Conservation (phyloP, 1,140 invertebrate species). For the Ylistrum balloti region DNA sequence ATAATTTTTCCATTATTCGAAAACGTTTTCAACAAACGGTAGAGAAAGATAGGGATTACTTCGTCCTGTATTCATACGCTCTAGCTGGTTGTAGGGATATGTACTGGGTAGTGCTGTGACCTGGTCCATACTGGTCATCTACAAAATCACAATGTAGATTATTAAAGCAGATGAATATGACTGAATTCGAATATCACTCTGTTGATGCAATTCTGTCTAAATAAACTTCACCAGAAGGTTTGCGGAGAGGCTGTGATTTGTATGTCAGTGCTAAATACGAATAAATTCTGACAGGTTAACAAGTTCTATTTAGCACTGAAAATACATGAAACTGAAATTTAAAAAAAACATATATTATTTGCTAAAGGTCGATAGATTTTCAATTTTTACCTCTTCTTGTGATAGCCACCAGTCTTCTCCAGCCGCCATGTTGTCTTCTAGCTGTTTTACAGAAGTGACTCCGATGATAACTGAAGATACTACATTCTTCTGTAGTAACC, state of each 20-base stretch:
- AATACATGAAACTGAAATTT: no score
- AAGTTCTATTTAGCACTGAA: no score
- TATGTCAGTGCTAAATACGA: no score
- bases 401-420: slow-evolving; percentile 61
- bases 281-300: no score
- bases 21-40: background rate
- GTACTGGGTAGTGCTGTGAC: slow-evolving; percentile 17
- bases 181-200: no score
- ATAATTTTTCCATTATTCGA: background rate
- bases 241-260: no score
- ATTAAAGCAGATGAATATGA: no score
- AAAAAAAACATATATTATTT: no score
- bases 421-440: slow-evolving; percentile 70
- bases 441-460: slow-evolving; percentile 62
- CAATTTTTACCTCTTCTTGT: slow-evolving; percentile 55
- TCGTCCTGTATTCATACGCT: slow-evolving; percentile 1
- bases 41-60: background rate
- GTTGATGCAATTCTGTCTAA: no score
- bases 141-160: no score
- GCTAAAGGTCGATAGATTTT: no score
- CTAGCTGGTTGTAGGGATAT: background rate
- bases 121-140: background rate
- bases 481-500: slow-evolving; percentile 66
- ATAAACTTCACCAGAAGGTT: no score
- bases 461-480: slow-evolving; percentile 71